These are phyloP conservation scores for Drosophila tripunctata DNA, from an alignment of 2,888 invertebrate genomes.

Conservation along the genomic window DNA sequence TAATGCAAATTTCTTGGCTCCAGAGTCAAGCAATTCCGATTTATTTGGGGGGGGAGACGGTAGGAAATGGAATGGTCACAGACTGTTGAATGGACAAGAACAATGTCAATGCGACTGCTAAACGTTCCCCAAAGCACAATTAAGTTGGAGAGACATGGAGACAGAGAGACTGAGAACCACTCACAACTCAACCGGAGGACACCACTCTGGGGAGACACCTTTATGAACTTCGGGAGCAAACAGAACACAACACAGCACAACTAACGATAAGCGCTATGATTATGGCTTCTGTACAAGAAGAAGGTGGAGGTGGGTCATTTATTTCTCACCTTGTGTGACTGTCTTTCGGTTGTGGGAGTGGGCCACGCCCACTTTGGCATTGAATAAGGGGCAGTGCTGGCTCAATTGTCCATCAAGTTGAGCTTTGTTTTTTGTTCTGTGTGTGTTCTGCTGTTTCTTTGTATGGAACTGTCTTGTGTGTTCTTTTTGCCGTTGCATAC, in stretches of 20 bases:
- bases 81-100: conserved; percentile 17
- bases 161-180: conserved; percentile 1
- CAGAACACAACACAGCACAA: conserved; percentile 32
- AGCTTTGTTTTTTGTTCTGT: conserved; percentile 23
- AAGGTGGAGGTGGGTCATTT: conserved; percentile 13
- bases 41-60: too few relatives aligned
- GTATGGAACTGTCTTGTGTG: conserved; percentile 14
- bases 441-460: conserved; percentile 15
- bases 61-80: neutral
- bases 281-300: conserved; percentile 34
- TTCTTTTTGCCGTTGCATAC: conserved; percentile 45
- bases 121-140: conserved; percentile 57
- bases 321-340: conserved; percentile 37
- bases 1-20: conserved; percentile 48
- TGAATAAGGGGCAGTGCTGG: conserved; percentile 11
- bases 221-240: conserved; percentile 51
- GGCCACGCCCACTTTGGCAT: conserved; percentile 36
- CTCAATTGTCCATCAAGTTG: conserved; percentile 50
- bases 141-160: conserved; percentile 34
- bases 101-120: conserved; percentile 58
- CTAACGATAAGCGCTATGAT: conserved; percentile 63
- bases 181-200: conserved; percentile 45
- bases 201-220: conserved; percentile 56
- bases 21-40: conserved; percentile 60
- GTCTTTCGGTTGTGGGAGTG: neutral